These are phyloP conservation scores for Ophioninae sp. DNA, from an alignment of 2,888 invertebrate species.

Conservation along the genomic window DNA sequence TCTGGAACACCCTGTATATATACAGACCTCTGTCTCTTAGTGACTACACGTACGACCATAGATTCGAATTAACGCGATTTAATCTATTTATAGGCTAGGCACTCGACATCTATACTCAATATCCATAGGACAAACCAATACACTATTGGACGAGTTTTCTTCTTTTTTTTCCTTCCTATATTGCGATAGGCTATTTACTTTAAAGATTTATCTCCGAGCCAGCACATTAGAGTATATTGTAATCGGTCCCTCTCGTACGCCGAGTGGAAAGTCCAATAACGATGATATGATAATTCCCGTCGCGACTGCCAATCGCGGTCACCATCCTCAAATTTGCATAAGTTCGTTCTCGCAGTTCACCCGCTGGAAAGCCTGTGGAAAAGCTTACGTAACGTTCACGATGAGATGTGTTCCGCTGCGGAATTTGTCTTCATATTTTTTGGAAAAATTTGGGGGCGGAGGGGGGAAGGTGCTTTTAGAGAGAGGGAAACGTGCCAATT, in stretches of 20 bases:
- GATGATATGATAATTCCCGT: conserved; percentile 63
- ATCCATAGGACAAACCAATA: neutral
- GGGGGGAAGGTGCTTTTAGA: no score
- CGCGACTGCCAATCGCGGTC: conserved; percentile 58
- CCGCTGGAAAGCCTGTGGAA: conserved; percentile 28
- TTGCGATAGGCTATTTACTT: conserved; percentile 33
- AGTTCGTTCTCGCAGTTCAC: conserved; percentile 47
- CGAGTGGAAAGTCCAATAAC: conserved; percentile 55
- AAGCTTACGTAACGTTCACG: conserved; percentile 33
- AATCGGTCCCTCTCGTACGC: conserved; percentile 34
- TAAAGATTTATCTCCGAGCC: conserved; percentile 31
- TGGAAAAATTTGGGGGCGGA: neutral
- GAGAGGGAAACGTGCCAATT: no score
- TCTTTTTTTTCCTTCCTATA: conserved; percentile 10
- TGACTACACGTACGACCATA: neutral
- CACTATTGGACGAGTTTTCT: neutral
- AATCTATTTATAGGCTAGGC: conserved; percentile 19
- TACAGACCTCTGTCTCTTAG: neutral
- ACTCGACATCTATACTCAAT: neutral
- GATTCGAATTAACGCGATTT: conserved; percentile 31
- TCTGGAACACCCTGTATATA: neutral
- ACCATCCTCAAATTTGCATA: conserved; percentile 61
- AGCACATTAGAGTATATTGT: conserved; percentile 24
- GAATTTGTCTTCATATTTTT: no score
- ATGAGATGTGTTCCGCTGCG: conserved; percentile 17